Evolutionary conservation across 2,113 vertebrate genomes (phyloP).

Genomic region (Heterotilapia buettikoferi): DNA sequence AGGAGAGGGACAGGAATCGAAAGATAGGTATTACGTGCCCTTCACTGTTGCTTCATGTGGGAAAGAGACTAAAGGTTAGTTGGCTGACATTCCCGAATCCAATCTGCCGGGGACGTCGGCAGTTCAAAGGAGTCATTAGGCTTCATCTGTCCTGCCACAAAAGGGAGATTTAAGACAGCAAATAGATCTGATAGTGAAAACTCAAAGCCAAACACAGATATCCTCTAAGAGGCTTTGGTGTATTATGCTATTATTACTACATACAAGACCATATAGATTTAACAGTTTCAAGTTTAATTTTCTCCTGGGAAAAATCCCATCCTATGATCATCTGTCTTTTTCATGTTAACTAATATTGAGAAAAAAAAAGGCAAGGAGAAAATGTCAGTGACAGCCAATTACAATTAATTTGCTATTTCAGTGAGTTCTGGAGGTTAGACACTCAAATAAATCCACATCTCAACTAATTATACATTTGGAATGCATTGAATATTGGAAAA

Average conservation of each 20-base stretch:
- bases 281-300: constrained; percentile 59
- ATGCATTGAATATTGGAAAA: background rate
- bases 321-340: background rate
- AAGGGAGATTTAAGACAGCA: constrained; percentile 67
- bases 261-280: constrained; percentile 27
- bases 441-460: background rate
- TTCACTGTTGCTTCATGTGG: constrained; percentile 48
- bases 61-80: constrained; percentile 78
- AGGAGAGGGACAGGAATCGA: constrained; percentile 2
- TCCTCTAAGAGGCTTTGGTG: constrained; percentile 59
- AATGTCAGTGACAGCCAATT: background rate
- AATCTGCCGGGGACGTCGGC: constrained; percentile 35
- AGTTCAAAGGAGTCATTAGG: constrained; percentile 65
- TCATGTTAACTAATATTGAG: background rate
- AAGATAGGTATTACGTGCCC: constrained; percentile 17
- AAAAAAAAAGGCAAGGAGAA: background rate
- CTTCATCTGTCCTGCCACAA: constrained; percentile 46
- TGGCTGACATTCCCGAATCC: constrained; percentile 73
- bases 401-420: background rate
- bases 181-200: constrained; percentile 55
- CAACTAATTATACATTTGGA: background rate
- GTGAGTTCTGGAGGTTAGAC: background rate
- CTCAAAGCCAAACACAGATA: constrained; percentile 67
- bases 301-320: constrained; percentile 53
- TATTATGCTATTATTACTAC: constrained; percentile 44